A percentile compares a stretch with the other conserved stretches of the same genome.
phyloP scores from a whole-genome alignment of 2,888 invertebrate species.

The Chaetoderma sp. region DNA sequence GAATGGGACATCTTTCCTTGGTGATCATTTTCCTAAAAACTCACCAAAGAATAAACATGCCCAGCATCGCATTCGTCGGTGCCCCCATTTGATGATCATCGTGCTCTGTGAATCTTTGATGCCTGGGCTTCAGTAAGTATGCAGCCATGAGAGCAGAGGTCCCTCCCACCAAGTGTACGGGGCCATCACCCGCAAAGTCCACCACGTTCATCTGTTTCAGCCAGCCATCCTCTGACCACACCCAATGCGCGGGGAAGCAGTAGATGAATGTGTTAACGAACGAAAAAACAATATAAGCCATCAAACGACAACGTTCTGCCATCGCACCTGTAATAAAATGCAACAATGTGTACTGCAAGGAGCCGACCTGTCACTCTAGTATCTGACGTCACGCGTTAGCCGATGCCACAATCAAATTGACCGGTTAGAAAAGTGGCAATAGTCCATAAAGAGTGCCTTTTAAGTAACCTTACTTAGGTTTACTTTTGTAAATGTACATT shows the following conservation, averaged over 20 bases:
- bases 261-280: slow-evolving; percentile 43
- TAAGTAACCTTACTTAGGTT: too few relatives aligned
- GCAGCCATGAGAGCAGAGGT: slow-evolving; percentile 86
- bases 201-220: slow-evolving; percentile 39
- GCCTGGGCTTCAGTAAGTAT: slow-evolving; percentile 87
- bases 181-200: slow-evolving; percentile 41
- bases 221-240: slow-evolving; percentile 48
- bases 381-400: too few relatives aligned
- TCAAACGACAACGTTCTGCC: slow-evolving; percentile 56
- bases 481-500: too few relatives aligned
- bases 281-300: slow-evolving; percentile 55
- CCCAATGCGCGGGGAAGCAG: slow-evolving; percentile 44
- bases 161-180: slow-evolving; percentile 75
- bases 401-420: too few relatives aligned
- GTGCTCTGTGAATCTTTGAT: slow-evolving; percentile 75
- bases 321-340: slow-evolving; percentile 48
- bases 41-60: slow-evolving; percentile 64
- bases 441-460: too few relatives aligned
- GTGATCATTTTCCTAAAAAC: too few relatives aligned
- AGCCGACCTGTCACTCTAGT: too few relatives aligned
- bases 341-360: too few relatives aligned
- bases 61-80: slow-evolving; percentile 60
- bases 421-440: too few relatives aligned
- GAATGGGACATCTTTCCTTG: neutral
- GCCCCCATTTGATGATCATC: slow-evolving; percentile 46